phyloP scores from a whole-genome alignment of 2,888 invertebrate genomes.

The Brachypterus glaber region DNA sequence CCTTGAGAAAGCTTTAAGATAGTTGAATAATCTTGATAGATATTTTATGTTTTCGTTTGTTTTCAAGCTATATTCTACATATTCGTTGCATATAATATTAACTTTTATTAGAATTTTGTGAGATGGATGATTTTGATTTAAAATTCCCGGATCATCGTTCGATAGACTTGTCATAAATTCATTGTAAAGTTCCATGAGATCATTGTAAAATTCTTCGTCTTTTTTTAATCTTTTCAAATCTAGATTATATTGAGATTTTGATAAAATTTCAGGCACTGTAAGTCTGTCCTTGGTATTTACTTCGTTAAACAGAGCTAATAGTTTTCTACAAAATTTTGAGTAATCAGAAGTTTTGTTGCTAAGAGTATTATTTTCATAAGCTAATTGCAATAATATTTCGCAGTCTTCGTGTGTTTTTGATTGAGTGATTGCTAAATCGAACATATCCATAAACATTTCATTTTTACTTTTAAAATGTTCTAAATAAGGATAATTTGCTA shows the following conservation, averaged over 20 bases:
- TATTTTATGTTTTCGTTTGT: slow-evolving; percentile 31
- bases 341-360: slow-evolving; percentile 22
- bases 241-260: slow-evolving; percentile 25
- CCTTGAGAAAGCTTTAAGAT: slow-evolving; percentile 49
- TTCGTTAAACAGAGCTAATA: slow-evolving; percentile 26
- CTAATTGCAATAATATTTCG: slow-evolving; percentile 27
- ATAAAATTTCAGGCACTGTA: slow-evolving; percentile 28
- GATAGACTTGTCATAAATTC: slow-evolving; percentile 35
- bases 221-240: slow-evolving; percentile 24
- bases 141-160: slow-evolving; percentile 31
- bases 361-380: slow-evolving; percentile 22
- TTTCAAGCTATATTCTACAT: slow-evolving; percentile 3
- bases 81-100: slow-evolving; percentile 41
- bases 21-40: slow-evolving; percentile 48
- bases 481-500: too few species aligned
- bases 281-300: slow-evolving; percentile 22
- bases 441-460: slow-evolving; percentile 37
- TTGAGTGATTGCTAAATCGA: slow-evolving; percentile 33
- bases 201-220: slow-evolving; percentile 29
- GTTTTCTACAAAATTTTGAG: slow-evolving; percentile 28
- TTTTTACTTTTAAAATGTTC: not conserved
- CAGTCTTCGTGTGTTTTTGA: slow-evolving; percentile 29
- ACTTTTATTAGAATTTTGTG: slow-evolving; percentile 45
- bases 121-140: slow-evolving; percentile 45
- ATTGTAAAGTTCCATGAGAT: slow-evolving; percentile 41